Conservation (phyloP, 2,797 vertebrate species). For the Graptemys geographica region DNA sequence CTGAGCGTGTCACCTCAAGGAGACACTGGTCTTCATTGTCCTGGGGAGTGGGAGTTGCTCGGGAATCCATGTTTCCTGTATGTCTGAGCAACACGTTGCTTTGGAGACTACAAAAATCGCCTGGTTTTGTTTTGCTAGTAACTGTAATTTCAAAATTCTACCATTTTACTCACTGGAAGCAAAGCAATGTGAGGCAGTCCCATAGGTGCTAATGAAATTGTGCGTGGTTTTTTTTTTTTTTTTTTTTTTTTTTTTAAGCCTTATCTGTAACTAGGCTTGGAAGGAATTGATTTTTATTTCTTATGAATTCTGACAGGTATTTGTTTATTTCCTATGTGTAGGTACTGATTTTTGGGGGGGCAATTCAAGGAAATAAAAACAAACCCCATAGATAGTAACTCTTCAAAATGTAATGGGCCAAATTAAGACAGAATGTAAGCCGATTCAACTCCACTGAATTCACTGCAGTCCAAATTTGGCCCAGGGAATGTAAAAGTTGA, state of each 20-base stretch:
- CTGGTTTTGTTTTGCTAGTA: neutral
- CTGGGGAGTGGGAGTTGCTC: neutral
- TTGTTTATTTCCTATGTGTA: neutral
- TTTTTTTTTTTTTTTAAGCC: neutral
- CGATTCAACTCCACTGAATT: neutral
- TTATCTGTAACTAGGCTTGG: neutral
- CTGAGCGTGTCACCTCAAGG: neutral
- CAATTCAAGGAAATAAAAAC: neutral
- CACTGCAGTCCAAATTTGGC: neutral
- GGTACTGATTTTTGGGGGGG: neutral
- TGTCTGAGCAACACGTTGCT: neutral
- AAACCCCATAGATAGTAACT: neutral
- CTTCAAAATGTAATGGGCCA: neutral
- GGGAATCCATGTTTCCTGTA: neutral
- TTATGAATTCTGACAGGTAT: neutral
- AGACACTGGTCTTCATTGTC: fast-evolving
- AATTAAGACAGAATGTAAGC: neutral
- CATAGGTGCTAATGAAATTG: neutral
- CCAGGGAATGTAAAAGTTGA: neutral
- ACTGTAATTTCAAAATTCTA: neutral
- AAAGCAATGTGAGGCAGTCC: neutral
- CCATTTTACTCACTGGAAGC: fast-evolving
- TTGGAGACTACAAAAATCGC: constrained; percentile 5
- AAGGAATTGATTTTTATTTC: neutral
- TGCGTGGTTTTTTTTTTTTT: neutral